Evolutionary conservation across 2,113 vertebrate species (phyloP), one percentile per base, ranked within the genome.

Genomic region (Aspidoscelis tigris): DNA sequence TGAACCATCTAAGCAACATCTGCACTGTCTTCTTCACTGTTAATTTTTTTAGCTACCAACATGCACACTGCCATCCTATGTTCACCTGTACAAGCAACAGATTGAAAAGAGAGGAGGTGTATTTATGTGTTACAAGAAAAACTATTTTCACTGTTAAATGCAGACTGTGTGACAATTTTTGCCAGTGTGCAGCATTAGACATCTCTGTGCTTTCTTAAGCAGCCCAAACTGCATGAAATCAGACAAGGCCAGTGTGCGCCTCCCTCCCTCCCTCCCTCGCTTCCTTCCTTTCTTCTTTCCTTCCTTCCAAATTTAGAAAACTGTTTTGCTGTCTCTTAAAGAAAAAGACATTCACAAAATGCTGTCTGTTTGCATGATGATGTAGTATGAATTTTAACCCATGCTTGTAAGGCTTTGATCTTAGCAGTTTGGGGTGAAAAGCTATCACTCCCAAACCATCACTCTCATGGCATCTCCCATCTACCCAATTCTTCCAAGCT

Each of bases 371-470:
- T 87, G 88, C 24, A 58, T 18, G 33, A 92, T 69, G 79, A n/a
- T 39, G 86, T 66, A 66, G 20, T 84, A 93, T 83, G 83, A 88
- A 0, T 3, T 44, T 68, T 4, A 7, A 71, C 47, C 81, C n/a
- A 4, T 84, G 73, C 82, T 89, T 85, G 44, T 95, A 96, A 95
- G 93, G 81, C 89, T 94, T 92, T 91, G 81, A 91, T 93, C 41
- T 91, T 85, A 88, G 16, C 85, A 79, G 85, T 87, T 80, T 72
- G 68, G 77, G 39, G 79, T 41, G 21, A 80, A 82, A 73, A 70
- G 78, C 61, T 83, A 78, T 44, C 50, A 44, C 33, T 43, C 86
- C 87, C 41, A 85, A 66, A 50, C 33, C 79, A 44, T 53, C 20
- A 18, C 85, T 82, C 75, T 79, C 66, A 73, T 74, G 41, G 88